Conservation (phyloP, 2,797 vertebrate species). For the Muscicapa comitata region DNA sequence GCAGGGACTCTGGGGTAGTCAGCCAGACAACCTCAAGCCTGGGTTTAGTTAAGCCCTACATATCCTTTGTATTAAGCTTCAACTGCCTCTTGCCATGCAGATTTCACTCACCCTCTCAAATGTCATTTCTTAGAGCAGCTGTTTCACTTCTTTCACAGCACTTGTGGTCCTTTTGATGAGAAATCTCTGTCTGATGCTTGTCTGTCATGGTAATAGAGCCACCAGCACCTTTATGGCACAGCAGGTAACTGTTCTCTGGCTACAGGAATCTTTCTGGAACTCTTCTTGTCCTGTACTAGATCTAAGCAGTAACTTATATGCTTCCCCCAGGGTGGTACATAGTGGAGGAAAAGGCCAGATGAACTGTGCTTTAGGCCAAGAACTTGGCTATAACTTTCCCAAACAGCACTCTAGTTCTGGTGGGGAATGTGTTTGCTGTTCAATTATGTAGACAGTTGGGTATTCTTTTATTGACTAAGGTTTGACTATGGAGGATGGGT, state of each 20-base stretch:
- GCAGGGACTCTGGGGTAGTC: not conserved
- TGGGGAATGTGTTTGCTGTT: not conserved
- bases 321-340: not conserved
- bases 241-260: not conserved
- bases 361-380: not conserved
- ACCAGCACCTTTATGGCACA: not conserved
- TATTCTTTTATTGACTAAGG: not conserved
- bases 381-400: not conserved
- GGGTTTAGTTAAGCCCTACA: not conserved
- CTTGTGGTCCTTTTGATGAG: not conserved
- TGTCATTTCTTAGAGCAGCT: not conserved
- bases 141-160: not conserved
- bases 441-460: accelerated
- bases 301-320: not conserved
- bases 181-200: not conserved
- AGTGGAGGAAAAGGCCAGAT: not conserved
- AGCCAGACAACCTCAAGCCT: accelerated
- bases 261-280: not conserved
- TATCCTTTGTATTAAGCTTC: not conserved
- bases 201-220: not conserved
- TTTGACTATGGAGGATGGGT: not conserved
- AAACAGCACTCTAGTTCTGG: not conserved
- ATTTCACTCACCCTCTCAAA: not conserved
- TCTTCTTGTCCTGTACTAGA: not conserved
- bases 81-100: not conserved